Evolutionary conservation across 2,113 vertebrate species (phyloP), one percentile per base, ranked within the genome.

Genomic region (Oreotrochilus melanogaster): DNA sequence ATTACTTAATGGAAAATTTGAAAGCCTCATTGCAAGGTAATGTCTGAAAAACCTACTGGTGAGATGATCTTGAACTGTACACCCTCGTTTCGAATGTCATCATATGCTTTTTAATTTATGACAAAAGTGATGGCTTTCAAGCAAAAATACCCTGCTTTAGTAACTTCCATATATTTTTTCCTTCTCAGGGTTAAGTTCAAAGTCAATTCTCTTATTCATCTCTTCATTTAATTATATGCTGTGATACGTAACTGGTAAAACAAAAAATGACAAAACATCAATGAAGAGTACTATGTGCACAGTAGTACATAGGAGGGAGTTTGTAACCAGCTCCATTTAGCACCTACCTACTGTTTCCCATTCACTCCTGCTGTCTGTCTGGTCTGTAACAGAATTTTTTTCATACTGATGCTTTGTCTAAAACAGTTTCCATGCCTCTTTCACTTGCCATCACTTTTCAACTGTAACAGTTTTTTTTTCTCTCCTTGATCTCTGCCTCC

Each of bases 271-370:
- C 33, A 70, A 78, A 72, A 22, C 18, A 24, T 69, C 71, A 73
- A 5, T 66, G 58, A 88, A 73, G 93, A 92, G 54, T 43, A 45
- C 39, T 70, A 9, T 30, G 47, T 64, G 62, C 33, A 54, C 39
- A 39, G 39, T 39, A 39, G 39, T 39, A 39, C 39, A 39, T 76
- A 75, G 47, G 43, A 56, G 14, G 37, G 56, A 80, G 50, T 93
- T 80, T 88, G 53, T 73, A 67, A 58, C 33, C n/a, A 90, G 88
- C 62, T 90, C 67, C 56, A 80, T 96, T 97, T 94, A 93, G 75
- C 79, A 80, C 58, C 79, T 92, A 62, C 56, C 86, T 86, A 86
- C 88, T 83, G 37, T 86, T 96, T 93, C 75, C 88, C 64, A 74
- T 80, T 93, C 56, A 54, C 43, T 88, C 67, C 82, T 73, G 86